Base-by-base conservation (phyloP, 2,888 invertebrate genomes). In the Lycaena phlaeas region DNA sequence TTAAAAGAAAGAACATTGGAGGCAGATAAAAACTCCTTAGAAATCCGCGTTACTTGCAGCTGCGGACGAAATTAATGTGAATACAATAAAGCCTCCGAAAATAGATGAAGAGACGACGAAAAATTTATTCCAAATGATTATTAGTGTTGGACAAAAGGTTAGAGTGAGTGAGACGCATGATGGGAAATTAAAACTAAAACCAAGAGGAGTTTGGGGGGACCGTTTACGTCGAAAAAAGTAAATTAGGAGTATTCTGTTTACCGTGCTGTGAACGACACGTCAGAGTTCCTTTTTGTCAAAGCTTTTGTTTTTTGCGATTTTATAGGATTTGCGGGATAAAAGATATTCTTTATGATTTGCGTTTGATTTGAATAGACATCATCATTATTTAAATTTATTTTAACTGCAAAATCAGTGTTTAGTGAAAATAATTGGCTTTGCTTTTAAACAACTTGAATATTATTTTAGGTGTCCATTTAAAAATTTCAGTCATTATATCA, bases 171-270 rank as follows among this genome's bases (percentile, higher is more conserved):
- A 61, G 58, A 41, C 54, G 78, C 68, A 64, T 74, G 74, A 77
- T 75, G 75, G 78, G 74, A 78, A 79, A 78, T 79, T 76, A 69
- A 76, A 81, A 81, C 79, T 81, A 78, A 74, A 77, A 71, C 67
- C 65, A 70, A 76, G 67, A 58, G 54, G 67, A 69, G 55, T 69
- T 70, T 54, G 61, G 68, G 68, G n/a, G 66, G 53, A 50, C 31
- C 48, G 49, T 51, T 43, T 45, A 41, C 59, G 53, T 61, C 57
- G 59, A 64, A 66, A 73, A 76, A 76, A 65, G 65, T 66, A 70
- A 78, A 74, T 75, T 63, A 71, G 66, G 66, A 63, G 58, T 59
- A 68, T 76, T 73, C 64, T 72, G 68, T 77, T 72, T 75, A 68
- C 69, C 62, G 71, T 51, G 49, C 50, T 51, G 50, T 50, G 49